phyloP scores from a whole-genome alignment of 2,888 invertebrate species.

The Epiblema foenella region DNA sequence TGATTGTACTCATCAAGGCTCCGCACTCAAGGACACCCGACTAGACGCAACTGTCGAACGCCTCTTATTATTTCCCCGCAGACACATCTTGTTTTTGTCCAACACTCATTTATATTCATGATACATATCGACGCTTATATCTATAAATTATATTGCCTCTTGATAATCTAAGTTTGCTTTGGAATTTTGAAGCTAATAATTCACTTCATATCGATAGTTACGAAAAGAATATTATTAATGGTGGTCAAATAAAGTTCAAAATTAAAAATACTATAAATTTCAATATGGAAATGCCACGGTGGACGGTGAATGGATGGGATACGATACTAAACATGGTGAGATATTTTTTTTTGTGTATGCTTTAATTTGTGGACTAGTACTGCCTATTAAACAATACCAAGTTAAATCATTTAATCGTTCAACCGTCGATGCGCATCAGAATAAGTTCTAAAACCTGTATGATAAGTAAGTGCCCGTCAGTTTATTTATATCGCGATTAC shows the following conservation, averaged over 20 bases:
- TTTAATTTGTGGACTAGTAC: no score
- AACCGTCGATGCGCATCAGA: conserved; percentile 15
- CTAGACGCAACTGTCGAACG: conserved; percentile 78
- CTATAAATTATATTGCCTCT: conserved; percentile 77
- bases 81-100: conserved; percentile 82
- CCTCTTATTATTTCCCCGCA: conserved; percentile 80
- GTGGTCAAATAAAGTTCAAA: not conserved
- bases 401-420: conserved; percentile 10
- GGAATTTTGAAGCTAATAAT: conserved; percentile 53
- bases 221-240: conserved; percentile 18
- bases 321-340: no score
- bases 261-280: not conserved
- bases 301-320: not conserved
- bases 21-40: conserved; percentile 82
- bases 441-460: conserved; percentile 28
- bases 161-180: conserved; percentile 51
- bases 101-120: conserved; percentile 81
- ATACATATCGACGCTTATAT: conserved; percentile 79
- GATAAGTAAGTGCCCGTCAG: conserved; percentile 27
- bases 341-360: no score
- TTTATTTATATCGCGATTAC: conserved; percentile 40
- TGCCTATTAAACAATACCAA: not conserved
- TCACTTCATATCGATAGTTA: conserved; percentile 23
- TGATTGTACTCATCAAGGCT: conserved; percentile 85
- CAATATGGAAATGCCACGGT: not conserved